Evolutionary conservation across 2,113 vertebrate species (phyloP), one percentile per base, ranked within the genome.

Genomic region (Meles meles): DNA sequence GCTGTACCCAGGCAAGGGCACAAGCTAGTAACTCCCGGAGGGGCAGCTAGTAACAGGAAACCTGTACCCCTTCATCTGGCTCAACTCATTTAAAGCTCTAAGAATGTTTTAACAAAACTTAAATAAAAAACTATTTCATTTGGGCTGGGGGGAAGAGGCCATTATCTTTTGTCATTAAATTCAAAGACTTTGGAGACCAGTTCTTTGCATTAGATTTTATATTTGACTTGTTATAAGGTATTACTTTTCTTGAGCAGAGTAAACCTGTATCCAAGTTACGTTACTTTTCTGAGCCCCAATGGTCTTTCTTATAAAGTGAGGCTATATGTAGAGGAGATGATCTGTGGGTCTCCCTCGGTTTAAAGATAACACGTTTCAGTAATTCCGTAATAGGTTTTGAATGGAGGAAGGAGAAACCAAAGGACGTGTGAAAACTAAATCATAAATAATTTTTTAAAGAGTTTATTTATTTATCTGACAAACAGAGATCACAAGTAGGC

Each of bases 121-220:
- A 23, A 91, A 49, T 88, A 91, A 94, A 82, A 82, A 94, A 42
- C n/a, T n/a, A 81, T 91, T 57, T 90, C 39, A 88, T 57, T 67
- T 88, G n/a, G 91, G 67, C 5, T 4, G 42, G 39, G 91, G 83
- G 37, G 39, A 18, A 49, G 65, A 95, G 18, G 25, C 91, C 69
- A 31, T 95, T 89, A 83, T 93, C 74, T 95, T 90, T 94, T 85
- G 57, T 86, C 82, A 94, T 93, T 94, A 95, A 89, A 89, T 88
- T 76, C 25, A 88, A 97, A 94, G 86, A 91, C 91, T 89, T 88
- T 71, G 47, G 59, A 88, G 76, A 95, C 29, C 0, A 44, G 34
- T 85, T 90, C 65, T 97, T 95, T 96, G 34, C 39, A 69, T 97
- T 94, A 85, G 20, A 87, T 94, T 84, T 94, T 84, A 13, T 91